A percentile compares a stretch with the other conserved stretches of the same genome.
Conservation (phyloP, 2,113 vertebrate genomes). For the Pycnonotus jocosus region DNA sequence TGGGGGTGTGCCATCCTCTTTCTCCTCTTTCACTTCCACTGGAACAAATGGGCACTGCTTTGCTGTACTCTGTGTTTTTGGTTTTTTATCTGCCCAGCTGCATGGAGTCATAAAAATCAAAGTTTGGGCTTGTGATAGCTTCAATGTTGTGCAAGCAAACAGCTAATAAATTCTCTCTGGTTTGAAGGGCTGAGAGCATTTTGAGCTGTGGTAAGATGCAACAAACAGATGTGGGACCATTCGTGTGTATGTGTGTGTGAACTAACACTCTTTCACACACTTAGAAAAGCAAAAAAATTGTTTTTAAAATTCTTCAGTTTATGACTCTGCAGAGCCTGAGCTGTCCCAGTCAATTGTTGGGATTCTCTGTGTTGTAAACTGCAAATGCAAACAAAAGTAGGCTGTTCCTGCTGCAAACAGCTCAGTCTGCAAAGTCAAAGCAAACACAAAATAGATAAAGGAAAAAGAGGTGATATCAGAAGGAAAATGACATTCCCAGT, state of each 20-base stretch:
- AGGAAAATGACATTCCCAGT: neutral
- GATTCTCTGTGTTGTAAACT: neutral
- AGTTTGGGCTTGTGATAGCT: neutral
- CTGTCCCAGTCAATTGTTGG: neutral
- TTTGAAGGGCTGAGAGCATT: neutral
- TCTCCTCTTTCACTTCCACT: neutral
- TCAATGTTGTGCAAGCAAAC: neutral
- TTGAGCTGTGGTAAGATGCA: neutral
- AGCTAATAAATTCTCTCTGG: neutral
- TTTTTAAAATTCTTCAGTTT: neutral
- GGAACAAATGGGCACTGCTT: neutral
- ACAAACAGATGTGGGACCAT: neutral
- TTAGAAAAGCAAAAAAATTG: neutral
- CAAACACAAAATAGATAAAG: neutral
- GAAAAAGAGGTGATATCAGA: neutral
- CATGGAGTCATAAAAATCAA: neutral
- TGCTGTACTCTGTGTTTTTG: neutral
- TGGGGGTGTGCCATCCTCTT: neutral
- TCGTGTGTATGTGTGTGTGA: rapidly evolving
- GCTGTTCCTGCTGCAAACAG: neutral
- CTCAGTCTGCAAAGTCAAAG: neutral
- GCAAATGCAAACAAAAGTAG: neutral
- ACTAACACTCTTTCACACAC: neutral
- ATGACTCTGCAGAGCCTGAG: neutral
- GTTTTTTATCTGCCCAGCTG: neutral